A percentile compares a stretch with the other conserved stretches of the same genome.
Evolutionary conservation across 2,113 vertebrate species (phyloP).

Genomic region (Otolemur garnettii): DNA sequence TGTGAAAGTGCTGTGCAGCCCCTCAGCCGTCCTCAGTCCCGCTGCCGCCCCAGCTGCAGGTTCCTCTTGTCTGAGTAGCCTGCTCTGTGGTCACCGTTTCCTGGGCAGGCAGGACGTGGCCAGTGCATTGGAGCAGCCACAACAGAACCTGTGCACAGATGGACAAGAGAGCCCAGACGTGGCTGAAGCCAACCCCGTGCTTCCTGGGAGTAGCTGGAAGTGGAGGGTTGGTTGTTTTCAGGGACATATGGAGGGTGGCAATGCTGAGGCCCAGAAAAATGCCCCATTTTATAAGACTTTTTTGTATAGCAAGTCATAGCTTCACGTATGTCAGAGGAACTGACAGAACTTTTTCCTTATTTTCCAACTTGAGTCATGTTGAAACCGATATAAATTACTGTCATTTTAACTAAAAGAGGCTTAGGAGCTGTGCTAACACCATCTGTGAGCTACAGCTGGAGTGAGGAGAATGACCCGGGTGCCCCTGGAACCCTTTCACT

Average conservation of each 20-base stretch:
- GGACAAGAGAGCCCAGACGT: neutral
- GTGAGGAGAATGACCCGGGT: too few species aligned
- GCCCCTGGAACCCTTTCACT: neutral
- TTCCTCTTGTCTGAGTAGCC: neutral
- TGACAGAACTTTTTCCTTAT: neutral
- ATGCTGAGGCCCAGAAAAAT: neutral
- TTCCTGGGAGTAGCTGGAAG: neutral
- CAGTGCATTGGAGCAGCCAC: neutral
- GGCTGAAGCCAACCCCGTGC: neutral
- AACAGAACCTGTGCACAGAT: neutral
- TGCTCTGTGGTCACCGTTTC: neutral
- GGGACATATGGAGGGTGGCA: neutral
- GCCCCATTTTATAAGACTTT: neutral
- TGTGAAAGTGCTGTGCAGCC: neutral
- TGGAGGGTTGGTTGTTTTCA: neutral
- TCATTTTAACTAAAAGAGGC: constrained; percentile 14
- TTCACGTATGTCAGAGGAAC: constrained; percentile 8
- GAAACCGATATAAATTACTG: constrained; percentile 29
- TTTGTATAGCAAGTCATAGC: neutral
- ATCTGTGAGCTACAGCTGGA: neutral
- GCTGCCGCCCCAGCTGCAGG: neutral
- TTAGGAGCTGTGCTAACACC: neutral
- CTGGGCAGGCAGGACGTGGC: neutral
- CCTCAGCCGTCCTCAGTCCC: neutral
- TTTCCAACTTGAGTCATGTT: constrained; percentile 18